Conservation (phyloP, 2,797 vertebrate species). For the Brachyrhaphis roseni region DNA sequence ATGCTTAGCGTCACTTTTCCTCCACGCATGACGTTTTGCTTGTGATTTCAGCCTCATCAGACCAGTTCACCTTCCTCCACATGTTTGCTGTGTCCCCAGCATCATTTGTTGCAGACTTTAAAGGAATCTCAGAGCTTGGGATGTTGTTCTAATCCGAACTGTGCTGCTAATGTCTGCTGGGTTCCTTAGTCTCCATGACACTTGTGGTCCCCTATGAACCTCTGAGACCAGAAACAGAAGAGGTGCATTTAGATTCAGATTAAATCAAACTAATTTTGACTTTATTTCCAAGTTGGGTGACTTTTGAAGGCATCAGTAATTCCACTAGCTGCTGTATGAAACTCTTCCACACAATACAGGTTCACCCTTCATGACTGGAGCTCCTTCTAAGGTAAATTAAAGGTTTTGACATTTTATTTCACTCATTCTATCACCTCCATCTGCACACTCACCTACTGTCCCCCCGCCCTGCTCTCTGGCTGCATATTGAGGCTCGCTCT, state of each 20-base stretch:
- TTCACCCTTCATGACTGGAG: neutral
- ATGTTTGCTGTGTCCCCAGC: neutral
- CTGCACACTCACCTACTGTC: neutral
- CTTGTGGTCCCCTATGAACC: neutral
- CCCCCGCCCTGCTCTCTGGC: slow-evolving; percentile 5
- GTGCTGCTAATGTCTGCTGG: neutral
- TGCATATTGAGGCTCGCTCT: slow-evolving; percentile 11
- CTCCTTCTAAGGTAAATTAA: neutral
- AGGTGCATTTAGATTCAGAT: neutral
- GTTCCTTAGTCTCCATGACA: neutral
- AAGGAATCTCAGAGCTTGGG: neutral
- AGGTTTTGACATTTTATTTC: slow-evolving; percentile 10
- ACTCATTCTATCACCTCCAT: slow-evolving; percentile 2
- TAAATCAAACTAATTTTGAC: neutral
- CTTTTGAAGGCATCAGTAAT: neutral
- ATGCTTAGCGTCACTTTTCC: neutral
- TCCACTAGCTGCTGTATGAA: neutral
- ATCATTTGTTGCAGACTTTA: neutral
- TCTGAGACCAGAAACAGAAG: neutral
- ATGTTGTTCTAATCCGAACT: neutral
- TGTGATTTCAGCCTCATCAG: neutral
- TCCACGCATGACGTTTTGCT: neutral
- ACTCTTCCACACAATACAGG: neutral
- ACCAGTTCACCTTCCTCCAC: neutral
- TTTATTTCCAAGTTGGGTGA: neutral